These are phyloP conservation scores for Metaphire vulgaris DNA, from an alignment of 1,140 invertebrate genomes.

Conservation along the genomic window DNA sequence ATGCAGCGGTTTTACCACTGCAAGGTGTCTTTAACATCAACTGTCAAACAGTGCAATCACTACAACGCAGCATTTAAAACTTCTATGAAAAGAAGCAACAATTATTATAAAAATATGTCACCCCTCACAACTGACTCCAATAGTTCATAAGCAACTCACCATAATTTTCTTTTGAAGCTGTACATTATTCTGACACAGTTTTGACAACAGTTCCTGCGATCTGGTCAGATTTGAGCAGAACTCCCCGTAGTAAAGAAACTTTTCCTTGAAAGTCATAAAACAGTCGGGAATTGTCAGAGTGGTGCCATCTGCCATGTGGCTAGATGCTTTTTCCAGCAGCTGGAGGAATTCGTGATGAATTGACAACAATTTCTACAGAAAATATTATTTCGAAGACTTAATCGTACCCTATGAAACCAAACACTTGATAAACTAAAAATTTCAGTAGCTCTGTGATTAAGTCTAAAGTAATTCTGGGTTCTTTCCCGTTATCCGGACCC, in stretches of 20 bases:
- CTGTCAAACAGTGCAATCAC: too few relatives aligned
- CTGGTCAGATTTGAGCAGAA: conserved; percentile 86
- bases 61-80: too few relatives aligned
- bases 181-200: conserved; percentile 63
- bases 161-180: conserved; percentile 57
- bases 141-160: conserved; percentile 47
- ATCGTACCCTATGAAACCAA: too few relatives aligned
- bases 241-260: conserved; percentile 85
- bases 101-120: too few relatives aligned
- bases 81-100: too few relatives aligned
- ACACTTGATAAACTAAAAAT: too few relatives aligned
- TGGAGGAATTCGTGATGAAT: not conserved
- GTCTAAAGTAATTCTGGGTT: too few relatives aligned
- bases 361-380: not conserved
- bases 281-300: conserved; percentile 57
- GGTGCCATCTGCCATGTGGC: not conserved
- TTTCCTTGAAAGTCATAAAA: conserved; percentile 81
- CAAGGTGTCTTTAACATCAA: too few relatives aligned
- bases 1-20: too few relatives aligned
- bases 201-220: conserved; percentile 70
- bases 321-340: not conserved
- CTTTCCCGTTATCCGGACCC: too few relatives aligned
- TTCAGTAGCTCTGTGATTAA: too few relatives aligned
- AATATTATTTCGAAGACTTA: not conserved
- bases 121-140: too few relatives aligned